These are phyloP conservation scores for Oxyscelio sp. DNA, from an alignment of 2,888 invertebrate species.

Conservation along the genomic window DNA sequence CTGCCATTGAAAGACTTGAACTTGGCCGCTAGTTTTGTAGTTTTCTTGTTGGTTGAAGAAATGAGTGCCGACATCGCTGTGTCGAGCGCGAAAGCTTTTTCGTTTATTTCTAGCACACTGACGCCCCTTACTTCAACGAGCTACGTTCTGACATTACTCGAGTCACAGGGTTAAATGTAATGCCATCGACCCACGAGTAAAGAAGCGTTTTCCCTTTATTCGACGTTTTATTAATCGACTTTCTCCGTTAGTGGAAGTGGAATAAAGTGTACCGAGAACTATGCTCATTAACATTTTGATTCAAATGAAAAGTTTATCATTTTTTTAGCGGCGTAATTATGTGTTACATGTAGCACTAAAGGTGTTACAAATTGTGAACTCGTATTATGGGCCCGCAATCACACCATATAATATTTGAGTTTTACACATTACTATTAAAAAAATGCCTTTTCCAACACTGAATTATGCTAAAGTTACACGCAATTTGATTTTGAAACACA, in stretches of 20 bases:
- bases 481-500: too few species aligned
- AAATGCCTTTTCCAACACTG: too few species aligned
- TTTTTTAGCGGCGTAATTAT: too few species aligned
- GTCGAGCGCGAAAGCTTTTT: constrained; percentile 86
- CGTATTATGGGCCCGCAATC: too few species aligned
- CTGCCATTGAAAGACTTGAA: constrained; percentile 83
- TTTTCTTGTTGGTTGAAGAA: constrained; percentile 84
- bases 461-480: too few species aligned
- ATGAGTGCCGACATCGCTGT: constrained; percentile 78
- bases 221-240: neutral
- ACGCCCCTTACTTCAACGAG: constrained; percentile 82
- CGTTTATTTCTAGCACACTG: constrained; percentile 86
- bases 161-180: constrained; percentile 85
- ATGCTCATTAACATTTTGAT: too few species aligned
- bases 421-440: too few species aligned
- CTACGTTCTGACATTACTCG: constrained; percentile 77
- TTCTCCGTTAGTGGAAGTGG: neutral
- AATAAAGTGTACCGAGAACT: neutral
- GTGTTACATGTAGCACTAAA: too few species aligned
- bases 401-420: too few species aligned
- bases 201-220: constrained; percentile 12
- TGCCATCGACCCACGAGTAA: constrained; percentile 68
- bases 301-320: too few species aligned
- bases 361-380: too few species aligned
- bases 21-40: constrained; percentile 86